phyloP scores from a whole-genome alignment of 2,888 invertebrate species.

The Macrosoma leucophasiata region DNA sequence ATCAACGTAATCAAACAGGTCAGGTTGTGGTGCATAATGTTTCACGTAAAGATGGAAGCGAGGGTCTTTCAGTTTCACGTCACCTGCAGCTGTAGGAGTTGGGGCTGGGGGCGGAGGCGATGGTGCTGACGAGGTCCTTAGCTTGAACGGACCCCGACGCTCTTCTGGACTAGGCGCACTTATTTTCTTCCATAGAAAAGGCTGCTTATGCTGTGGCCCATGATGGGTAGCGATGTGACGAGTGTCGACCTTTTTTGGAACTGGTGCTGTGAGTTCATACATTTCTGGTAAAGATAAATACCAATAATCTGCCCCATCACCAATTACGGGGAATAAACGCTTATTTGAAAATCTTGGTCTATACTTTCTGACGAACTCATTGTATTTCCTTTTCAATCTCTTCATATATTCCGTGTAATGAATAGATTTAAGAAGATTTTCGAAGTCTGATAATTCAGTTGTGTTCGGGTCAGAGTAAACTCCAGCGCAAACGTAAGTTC shows the following conservation, averaged over 20 bases:
- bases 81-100: conserved; percentile 29
- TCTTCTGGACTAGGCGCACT: conserved; percentile 32
- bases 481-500: conserved; percentile 55
- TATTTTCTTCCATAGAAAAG: conserved; percentile 59
- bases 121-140: conserved; percentile 26
- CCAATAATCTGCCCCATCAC: conserved; percentile 66
- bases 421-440: conserved; percentile 59
- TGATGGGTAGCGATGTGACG: conserved; percentile 48
- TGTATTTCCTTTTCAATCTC: conserved; percentile 55
- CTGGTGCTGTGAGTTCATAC: conserved; percentile 56
- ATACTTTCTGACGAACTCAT: conserved; percentile 61
- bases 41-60: conserved; percentile 59
- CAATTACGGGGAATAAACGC: conserved; percentile 61
- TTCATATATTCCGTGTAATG: conserved; percentile 63
- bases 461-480: conserved; percentile 53
- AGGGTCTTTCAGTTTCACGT: conserved; percentile 42
- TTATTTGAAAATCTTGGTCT: conserved; percentile 61
- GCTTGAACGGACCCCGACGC: conserved; percentile 51
- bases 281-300: conserved; percentile 67
- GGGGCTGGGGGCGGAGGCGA: conserved; percentile 38
- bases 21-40: conserved; percentile 59
- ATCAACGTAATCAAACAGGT: conserved; percentile 58
- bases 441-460: conserved; percentile 55
- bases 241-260: conserved; percentile 31
- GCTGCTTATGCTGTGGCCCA: conserved; percentile 49